Percentiles rank a stretch among this genome's conserved stretches.
phyloP scores from a whole-genome alignment of 1,140 invertebrate species.

The Drosophila willistoni region DNA sequence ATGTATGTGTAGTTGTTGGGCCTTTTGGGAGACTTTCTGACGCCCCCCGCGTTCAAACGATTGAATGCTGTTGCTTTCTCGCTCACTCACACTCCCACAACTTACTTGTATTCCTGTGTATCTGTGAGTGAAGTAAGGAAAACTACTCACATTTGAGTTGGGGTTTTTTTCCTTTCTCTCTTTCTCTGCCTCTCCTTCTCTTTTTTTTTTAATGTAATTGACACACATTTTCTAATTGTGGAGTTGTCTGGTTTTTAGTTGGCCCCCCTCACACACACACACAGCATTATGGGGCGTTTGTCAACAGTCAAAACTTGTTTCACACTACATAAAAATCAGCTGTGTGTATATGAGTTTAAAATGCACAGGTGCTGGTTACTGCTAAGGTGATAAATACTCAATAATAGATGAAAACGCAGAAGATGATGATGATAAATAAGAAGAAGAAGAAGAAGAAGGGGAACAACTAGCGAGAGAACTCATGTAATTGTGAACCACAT shows the following conservation, averaged over 20 bases:
- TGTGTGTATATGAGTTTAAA: conserved; percentile 28
- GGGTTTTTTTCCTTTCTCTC: conserved; percentile 18
- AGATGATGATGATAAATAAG: not conserved
- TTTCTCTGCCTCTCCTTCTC: conserved; percentile 14
- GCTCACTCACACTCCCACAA: conserved; percentile 18
- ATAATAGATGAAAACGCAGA: not conserved
- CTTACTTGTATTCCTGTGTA: conserved; percentile 8
- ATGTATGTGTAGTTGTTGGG: conserved; percentile 22
- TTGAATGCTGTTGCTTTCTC: conserved; percentile 54
- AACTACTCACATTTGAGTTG: conserved; percentile 58
- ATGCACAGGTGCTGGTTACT: conserved; percentile 32
- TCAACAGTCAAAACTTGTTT: conserved; percentile 47
- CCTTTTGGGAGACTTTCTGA: conserved; percentile 69
- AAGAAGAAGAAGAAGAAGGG: conserved; percentile 2
- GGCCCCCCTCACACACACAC: conserved; percentile 18
- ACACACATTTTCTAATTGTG: conserved; percentile 80
- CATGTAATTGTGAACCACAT: conserved; percentile 4
- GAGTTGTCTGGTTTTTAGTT: conserved; percentile 46
- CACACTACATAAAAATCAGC: conserved; percentile 47
- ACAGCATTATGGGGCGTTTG: conserved; percentile 50
- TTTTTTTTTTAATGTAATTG: conserved; percentile 72
- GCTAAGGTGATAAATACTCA: not conserved
- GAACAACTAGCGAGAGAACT: conserved; percentile 19
- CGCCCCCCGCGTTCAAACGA: conserved; percentile 62
- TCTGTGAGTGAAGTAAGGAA: conserved; percentile 64